Percentiles rank a stretch among this genome's conserved stretches.
Conservation (phyloP, 2,888 invertebrate genomes). For the Acrobasis consociella region DNA sequence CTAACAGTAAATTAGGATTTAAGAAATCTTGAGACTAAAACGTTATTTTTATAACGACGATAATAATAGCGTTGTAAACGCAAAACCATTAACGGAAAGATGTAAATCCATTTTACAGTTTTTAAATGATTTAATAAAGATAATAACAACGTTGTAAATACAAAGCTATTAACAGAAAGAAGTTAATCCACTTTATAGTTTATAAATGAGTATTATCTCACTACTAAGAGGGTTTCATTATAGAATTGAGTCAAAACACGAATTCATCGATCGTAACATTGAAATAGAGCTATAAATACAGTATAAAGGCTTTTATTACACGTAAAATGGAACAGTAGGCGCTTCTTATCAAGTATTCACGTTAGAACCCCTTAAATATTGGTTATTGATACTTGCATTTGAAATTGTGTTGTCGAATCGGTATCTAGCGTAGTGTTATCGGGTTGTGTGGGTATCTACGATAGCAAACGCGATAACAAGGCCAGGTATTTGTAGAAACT, state of each 20-base stretch:
- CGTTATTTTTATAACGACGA: neutral
- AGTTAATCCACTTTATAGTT: constrained; percentile 9
- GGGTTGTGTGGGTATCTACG: constrained; percentile 32
- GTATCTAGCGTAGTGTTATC: constrained; percentile 16
- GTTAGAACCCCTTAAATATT: constrained; percentile 37
- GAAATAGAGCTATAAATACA: constrained; percentile 50
- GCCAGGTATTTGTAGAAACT: constrained; percentile 17
- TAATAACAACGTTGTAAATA: neutral
- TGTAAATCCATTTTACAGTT: constrained; percentile 6
- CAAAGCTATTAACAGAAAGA: neutral
- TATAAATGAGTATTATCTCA: neutral
- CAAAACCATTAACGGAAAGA: neutral
- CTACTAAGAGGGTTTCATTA: constrained; percentile 1
- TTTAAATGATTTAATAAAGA: neutral
- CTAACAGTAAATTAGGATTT: neutral
- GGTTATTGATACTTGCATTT: constrained; percentile 32
- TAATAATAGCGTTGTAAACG: neutral
- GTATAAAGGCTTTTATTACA: constrained; percentile 48
- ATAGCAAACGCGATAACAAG: constrained; percentile 26
- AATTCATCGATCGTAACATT: constrained; percentile 44
- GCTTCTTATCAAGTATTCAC: constrained; percentile 49
- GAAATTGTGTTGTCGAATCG: constrained; percentile 26
- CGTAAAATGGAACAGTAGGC: constrained; percentile 44
- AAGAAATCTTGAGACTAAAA: neutral
- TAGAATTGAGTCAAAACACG: constrained; percentile 32